Percentiles rank a stretch among this genome's conserved stretches.
These are phyloP conservation scores for Chloroclysta siterata DNA, from an alignment of 2,888 invertebrate species.

Conservation along the genomic window DNA sequence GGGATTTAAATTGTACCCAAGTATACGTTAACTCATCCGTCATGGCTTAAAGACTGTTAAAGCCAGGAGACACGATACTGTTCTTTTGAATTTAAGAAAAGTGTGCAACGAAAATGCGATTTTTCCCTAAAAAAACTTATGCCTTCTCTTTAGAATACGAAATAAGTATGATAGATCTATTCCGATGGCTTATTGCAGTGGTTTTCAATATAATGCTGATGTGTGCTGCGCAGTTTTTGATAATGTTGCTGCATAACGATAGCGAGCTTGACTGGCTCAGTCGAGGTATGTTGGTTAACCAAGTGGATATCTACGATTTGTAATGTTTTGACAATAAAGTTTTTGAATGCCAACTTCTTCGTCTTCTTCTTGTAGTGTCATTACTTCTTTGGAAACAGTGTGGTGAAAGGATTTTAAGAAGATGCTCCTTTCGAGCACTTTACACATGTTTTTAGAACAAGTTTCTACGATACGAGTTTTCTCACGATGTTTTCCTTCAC, in stretches of 20 bases:
- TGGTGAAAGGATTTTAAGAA: too few species aligned
- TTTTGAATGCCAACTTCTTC: too few species aligned
- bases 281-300: conserved; percentile 52
- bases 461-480: too few species aligned
- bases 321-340: not conserved
- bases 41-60: too few species aligned
- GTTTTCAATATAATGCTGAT: conserved; percentile 59
- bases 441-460: too few species aligned
- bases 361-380: too few species aligned
- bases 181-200: conserved; percentile 54
- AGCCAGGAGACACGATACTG: too few species aligned
- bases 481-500: too few species aligned
- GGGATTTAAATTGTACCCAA: too few species aligned
- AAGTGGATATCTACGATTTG: conserved; percentile 15
- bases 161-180: conserved; percentile 52
- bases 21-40: too few species aligned
- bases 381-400: too few species aligned
- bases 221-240: conserved; percentile 56
- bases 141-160: conserved; percentile 53
- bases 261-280: conserved; percentile 61
- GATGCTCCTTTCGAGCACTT: too few species aligned
- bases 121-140: conserved; percentile 53
- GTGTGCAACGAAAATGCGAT: conserved; percentile 41
- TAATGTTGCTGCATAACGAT: conserved; percentile 51
- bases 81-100: not conserved